Conservation (phyloP, 2,797 vertebrate species). For the Kryptopterus vitreolus region DNA sequence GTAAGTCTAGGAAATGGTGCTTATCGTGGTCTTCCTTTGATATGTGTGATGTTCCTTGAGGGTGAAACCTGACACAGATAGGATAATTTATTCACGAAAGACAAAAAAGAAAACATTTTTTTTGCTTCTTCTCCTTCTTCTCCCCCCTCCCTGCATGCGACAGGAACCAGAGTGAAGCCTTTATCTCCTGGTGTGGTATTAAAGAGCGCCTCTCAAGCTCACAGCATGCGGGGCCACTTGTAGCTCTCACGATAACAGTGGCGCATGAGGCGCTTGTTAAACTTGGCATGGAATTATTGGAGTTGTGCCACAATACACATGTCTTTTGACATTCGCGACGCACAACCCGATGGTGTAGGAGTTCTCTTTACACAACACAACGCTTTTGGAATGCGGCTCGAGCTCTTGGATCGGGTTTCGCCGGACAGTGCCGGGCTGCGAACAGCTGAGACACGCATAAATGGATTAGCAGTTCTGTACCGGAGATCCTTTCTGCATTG, state of each 20-base stretch:
- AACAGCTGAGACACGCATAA: conserved; percentile 46
- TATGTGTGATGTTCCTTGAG: conserved; percentile 28
- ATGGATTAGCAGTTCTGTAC: conserved; percentile 40
- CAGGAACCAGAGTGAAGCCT: conserved; percentile 29
- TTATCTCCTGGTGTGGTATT: conserved; percentile 33
- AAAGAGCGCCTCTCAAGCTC: conserved; percentile 37
- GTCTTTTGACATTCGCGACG: conserved; percentile 23
- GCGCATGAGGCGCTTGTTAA: conserved; percentile 37
- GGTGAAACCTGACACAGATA: conserved; percentile 30
- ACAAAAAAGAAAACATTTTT: background rate
- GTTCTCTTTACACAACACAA: conserved; percentile 40
- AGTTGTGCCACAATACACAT: conserved; percentile 38
- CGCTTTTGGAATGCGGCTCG: conserved; percentile 31
- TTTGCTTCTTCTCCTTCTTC: conserved; percentile 9
- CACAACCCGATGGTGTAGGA: conserved; percentile 17
- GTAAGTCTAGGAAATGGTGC: background rate
- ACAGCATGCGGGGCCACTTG: conserved; percentile 37
- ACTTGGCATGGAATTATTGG: conserved; percentile 41
- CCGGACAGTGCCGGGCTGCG: conserved; percentile 27
- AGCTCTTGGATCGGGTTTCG: conserved; percentile 31
- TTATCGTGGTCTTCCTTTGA: conserved; percentile 28
- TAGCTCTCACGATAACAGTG: conserved; percentile 31
- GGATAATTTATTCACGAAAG: conserved; percentile 30
- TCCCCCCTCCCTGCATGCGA: background rate
- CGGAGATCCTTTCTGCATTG: conserved; percentile 35